Conservation (phyloP, 2,888 invertebrate genomes). For the Papilio elwesi region DNA sequence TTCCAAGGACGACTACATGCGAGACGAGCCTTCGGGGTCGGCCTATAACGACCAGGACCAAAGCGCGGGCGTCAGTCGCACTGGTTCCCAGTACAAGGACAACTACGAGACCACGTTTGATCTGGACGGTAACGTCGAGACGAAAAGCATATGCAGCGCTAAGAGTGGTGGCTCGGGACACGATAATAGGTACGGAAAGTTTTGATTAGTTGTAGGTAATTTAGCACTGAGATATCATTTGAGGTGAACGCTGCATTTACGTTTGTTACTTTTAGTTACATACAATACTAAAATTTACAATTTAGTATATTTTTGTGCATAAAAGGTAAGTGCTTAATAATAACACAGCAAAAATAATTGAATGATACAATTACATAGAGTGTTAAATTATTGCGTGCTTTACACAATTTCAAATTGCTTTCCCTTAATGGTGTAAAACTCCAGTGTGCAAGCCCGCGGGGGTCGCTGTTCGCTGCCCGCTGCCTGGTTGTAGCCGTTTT, state of each 20-base stretch:
- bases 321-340: conserved; percentile 4
- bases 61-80: conserved; percentile 60
- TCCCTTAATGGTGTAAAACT: conserved; percentile 27
- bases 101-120: conserved; percentile 95
- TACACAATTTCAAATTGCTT: conserved; percentile 4
- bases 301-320: not conserved
- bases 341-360: not conserved
- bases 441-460: conserved; percentile 18
- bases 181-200: conserved; percentile 87
- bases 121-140: conserved; percentile 95
- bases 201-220: conserved; percentile 32
- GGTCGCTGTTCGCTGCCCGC: not conserved
- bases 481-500: not conserved
- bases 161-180: conserved; percentile 91
- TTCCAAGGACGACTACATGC: conserved; percentile 71
- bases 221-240: conserved; percentile 19
- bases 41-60: conserved; percentile 72
- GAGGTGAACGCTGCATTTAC: conserved; percentile 16
- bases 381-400: not conserved
- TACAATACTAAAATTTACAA: not conserved
- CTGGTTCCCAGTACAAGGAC: conserved; percentile 84
- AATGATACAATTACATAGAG: not conserved
- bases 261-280: not conserved
- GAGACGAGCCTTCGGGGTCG: conserved; percentile 70
- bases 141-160: conserved; percentile 93